Base-by-base conservation (phyloP, 2,888 invertebrate species). In the Lepidonotus clava region DNA sequence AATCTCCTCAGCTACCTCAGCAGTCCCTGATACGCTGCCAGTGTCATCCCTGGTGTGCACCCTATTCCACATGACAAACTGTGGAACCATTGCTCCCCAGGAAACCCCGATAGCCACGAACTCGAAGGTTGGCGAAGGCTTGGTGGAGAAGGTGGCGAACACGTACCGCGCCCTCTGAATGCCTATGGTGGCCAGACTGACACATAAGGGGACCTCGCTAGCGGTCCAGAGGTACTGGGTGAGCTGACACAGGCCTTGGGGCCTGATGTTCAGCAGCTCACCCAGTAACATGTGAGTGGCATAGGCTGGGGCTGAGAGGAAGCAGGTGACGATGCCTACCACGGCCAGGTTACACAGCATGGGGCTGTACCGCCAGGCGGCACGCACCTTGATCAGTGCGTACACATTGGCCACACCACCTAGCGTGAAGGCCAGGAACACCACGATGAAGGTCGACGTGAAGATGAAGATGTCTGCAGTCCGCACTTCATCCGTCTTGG, bases 331-430 rank as follows among this genome's bases (percentile, higher is more conserved):
- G 4, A 40, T 34, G 18, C 76, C 76, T 1, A 76, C 76, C 6
- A 76, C 76, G 0, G 76, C 18, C 76, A 76, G 76, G 38, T 76
- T 76, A 38, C 76, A 76, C 76, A 76, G 76, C 76, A 76, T 36
- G 4, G 76, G 76, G 76, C 28, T 40, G 36, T 11, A 5, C 36
- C 76, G 21, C 76, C 76, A 76, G 38, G 21, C 21, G 1, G 36
- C 21, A 0, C 76, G 18, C 11, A 76, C 28, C 40, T 38, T 76
- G 1, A 36, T 1, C 21, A 76, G 38, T 5, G 76, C 40, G 28
- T 76, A 76, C 1, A 38, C n/a, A 38, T 76, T 76, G 0, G 40
- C 76, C 34, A 28, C 36, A 6, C 76, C 38, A 6, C 76, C 76
- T 76, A 76, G 5, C 4, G 38, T 38, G 38, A 76, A 36, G 36